Conservation (phyloP, 2,113 vertebrate species). For the Syrmaticus mikado region DNA sequence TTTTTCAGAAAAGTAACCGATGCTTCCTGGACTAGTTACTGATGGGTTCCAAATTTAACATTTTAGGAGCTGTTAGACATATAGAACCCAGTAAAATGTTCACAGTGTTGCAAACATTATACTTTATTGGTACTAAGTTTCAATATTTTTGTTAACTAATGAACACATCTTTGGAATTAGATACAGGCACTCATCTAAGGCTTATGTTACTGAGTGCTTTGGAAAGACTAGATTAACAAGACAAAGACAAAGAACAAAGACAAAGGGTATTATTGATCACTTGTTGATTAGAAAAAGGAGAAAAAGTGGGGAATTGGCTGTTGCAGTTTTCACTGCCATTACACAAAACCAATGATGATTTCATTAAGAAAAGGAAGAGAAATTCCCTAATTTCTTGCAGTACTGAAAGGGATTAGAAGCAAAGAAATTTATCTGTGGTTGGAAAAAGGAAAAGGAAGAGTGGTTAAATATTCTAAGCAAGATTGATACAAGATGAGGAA, state of each 20-base stretch:
- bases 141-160: neutral
- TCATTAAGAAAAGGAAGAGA: neutral
- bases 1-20: neutral
- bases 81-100: neutral
- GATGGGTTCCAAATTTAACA: neutral
- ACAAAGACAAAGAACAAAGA: too few species aligned
- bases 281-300: neutral
- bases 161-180: neutral
- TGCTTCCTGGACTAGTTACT: neutral
- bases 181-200: neutral
- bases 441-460: neutral
- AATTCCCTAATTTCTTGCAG: neutral
- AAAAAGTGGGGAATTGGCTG: accelerated
- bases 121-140: neutral
- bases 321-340: neutral
- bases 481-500: neutral
- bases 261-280: neutral
- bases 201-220: neutral
- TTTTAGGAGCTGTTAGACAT: neutral
- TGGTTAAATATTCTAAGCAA: neutral
- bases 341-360: neutral
- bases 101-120: neutral
- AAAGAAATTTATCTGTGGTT: neutral
- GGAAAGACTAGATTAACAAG: neutral
- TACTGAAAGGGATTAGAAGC: neutral